phyloP scores from a whole-genome alignment of 2,797 vertebrate species.

The Sphenopsis melanotis region DNA sequence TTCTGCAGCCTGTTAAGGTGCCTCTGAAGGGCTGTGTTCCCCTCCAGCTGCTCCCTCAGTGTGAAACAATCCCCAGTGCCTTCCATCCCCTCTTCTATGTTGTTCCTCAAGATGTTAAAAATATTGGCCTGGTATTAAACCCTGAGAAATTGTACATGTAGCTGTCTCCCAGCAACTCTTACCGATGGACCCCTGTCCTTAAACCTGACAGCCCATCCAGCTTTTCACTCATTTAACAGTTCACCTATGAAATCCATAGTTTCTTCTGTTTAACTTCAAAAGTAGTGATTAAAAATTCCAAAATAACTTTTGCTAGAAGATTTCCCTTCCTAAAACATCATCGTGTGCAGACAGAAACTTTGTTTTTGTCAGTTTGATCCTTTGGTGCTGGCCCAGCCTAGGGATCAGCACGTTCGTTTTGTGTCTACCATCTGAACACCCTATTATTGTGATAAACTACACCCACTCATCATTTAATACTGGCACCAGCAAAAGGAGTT shows the following conservation, averaged over 20 bases:
- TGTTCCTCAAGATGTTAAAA: not conserved
- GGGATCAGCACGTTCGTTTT: not conserved
- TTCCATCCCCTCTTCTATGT: not conserved
- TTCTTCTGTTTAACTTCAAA: not conserved
- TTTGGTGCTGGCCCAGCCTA: not conserved
- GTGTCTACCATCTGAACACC: not conserved
- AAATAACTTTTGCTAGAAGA: not conserved
- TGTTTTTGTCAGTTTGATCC: not conserved
- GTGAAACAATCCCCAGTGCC: not conserved
- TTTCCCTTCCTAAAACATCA: not conserved
- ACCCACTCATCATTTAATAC: not conserved
- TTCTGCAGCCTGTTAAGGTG: not conserved
- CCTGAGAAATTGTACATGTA: not conserved
- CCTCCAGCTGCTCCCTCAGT: not conserved
- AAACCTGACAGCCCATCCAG: not conserved
- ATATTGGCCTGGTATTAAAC: not conserved
- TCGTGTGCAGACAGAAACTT: not conserved
- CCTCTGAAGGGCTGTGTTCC: not conserved
- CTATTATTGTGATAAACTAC: not conserved
- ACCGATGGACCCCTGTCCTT: not conserved
- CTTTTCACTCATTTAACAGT: not conserved
- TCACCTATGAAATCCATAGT: not conserved
- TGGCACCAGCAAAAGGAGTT: not conserved
- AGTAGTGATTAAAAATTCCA: not conserved
- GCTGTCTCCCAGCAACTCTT: not conserved